Percentiles rank a stretch among this genome's conserved stretches.
phyloP scores from a whole-genome alignment of 2,888 invertebrate species.

The Matsumyia berberina region DNA sequence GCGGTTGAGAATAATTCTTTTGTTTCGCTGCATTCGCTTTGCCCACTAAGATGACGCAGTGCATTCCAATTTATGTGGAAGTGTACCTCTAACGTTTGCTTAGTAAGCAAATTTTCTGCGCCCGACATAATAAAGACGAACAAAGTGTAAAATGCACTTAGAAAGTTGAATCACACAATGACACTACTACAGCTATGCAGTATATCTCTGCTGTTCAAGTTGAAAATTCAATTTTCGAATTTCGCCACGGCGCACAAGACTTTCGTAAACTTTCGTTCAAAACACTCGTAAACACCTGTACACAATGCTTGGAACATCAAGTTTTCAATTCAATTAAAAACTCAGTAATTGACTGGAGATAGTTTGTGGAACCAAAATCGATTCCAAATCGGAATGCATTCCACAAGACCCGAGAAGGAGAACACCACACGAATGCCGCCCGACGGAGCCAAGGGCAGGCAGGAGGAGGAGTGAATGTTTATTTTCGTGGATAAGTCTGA shows the following conservation, averaged over 20 bases:
- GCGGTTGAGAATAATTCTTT: slow-evolving; percentile 19
- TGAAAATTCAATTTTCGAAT: slow-evolving; percentile 12
- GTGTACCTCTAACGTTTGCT: slow-evolving; percentile 11
- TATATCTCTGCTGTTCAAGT: too few species aligned
- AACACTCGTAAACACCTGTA: slow-evolving; percentile 24
- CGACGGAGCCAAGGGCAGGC: neutral
- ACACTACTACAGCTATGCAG: too few species aligned
- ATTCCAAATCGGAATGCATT: slow-evolving; percentile 33
- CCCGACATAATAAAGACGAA: slow-evolving; percentile 32
- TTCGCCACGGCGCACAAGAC: slow-evolving; percentile 6
- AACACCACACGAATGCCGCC: too few species aligned
- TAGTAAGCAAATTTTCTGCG: slow-evolving; percentile 29
- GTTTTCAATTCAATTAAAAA: slow-evolving; percentile 37
- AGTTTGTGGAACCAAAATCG: slow-evolving; percentile 35
- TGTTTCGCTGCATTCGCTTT: slow-evolving; percentile 29
- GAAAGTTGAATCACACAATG: neutral
- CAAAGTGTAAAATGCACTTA: slow-evolving; percentile 12
- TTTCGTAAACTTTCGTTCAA: slow-evolving; percentile 38
- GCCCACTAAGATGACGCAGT: slow-evolving; percentile 46
- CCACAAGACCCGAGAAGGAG: neutral
- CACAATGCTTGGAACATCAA: slow-evolving; percentile 1
- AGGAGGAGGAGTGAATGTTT: slow-evolving; percentile 5
- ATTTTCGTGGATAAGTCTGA: slow-evolving; percentile 50
- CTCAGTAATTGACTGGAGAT: slow-evolving; percentile 28
- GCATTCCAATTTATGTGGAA: slow-evolving; percentile 37